Percentiles rank a stretch among this genome's conserved stretches.
phyloP scores from a whole-genome alignment of 2,888 invertebrate genomes.

The Amitus sp. region DNA sequence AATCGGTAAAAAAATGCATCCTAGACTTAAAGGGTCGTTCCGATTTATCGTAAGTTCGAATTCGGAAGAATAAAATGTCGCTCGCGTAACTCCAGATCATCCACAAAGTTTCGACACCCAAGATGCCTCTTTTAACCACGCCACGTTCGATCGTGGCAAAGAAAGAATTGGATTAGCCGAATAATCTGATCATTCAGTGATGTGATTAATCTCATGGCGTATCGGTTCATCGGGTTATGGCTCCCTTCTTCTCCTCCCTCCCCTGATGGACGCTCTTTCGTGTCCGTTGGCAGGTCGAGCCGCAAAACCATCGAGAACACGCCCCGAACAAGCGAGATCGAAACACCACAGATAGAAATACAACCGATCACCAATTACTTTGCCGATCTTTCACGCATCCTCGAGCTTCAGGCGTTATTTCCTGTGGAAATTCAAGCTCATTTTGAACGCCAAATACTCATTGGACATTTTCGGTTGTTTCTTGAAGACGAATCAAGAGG shows the following conservation, averaged over 20 bases:
- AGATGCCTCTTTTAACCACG: too few relatives aligned
- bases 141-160: slow-evolving; percentile 43
- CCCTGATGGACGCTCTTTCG: slow-evolving; percentile 19
- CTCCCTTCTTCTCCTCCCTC: too few relatives aligned
- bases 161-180: slow-evolving; percentile 61
- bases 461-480: too few relatives aligned
- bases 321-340: slow-evolving; percentile 38
- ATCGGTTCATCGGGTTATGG: slow-evolving; percentile 51
- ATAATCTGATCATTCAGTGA: slow-evolving; percentile 59
- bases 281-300: slow-evolving; percentile 30
- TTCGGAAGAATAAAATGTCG: too few relatives aligned
- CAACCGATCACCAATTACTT: slow-evolving; percentile 36
- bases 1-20: too few relatives aligned
- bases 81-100: too few relatives aligned
- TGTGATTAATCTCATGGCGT: slow-evolving; percentile 61
- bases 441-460: too few relatives aligned
- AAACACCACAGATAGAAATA: slow-evolving; percentile 38
- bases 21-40: too few relatives aligned
- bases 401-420: slow-evolving; percentile 28
- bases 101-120: too few relatives aligned
- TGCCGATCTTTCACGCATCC: slow-evolving; percentile 25
- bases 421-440: slow-evolving; percentile 7
- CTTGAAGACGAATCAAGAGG: too few relatives aligned
- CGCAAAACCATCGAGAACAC: slow-evolving; percentile 48
- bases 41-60: too few relatives aligned